These are phyloP conservation scores for Callyntrura guangdongensis DNA, from an alignment of 2,888 invertebrate species.

Conservation along the genomic window DNA sequence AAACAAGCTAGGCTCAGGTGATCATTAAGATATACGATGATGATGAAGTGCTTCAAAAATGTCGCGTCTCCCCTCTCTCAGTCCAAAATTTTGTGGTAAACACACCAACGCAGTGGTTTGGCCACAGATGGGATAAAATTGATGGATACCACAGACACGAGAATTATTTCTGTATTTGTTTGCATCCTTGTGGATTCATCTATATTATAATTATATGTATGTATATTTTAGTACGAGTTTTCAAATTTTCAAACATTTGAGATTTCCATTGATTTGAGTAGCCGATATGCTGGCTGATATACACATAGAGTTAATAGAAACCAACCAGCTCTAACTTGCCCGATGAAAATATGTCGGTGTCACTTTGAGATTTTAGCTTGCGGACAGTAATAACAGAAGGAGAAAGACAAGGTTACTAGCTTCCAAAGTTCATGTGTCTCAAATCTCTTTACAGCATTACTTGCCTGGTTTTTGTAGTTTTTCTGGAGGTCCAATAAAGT, in stretches of 20 bases:
- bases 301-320: too few relatives aligned
- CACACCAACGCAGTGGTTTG: background rate
- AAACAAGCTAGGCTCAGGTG: conserved; percentile 64
- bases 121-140: conserved; percentile 66
- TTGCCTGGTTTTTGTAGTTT: conserved; percentile 14
- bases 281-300: background rate
- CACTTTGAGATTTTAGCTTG: background rate
- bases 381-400: background rate
- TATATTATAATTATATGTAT: background rate
- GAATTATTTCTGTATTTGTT: conserved; percentile 33
- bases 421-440: background rate
- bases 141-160: conserved; percentile 35
- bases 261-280: background rate
- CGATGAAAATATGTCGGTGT: conserved; percentile 24
- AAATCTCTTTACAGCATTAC: background rate
- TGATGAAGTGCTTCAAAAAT: background rate
- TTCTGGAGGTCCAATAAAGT: background rate
- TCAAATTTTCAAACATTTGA: background rate
- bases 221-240: background rate
- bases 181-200: background rate
- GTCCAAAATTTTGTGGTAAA: conserved; percentile 21
- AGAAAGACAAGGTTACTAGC: background rate
- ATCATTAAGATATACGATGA: conserved; percentile 61
- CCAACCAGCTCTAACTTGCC: background rate
- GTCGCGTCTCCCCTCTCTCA: background rate